Evolutionary conservation across 1,140 invertebrate species (phyloP).

Genomic region (Marisa cornuarietis): DNA sequence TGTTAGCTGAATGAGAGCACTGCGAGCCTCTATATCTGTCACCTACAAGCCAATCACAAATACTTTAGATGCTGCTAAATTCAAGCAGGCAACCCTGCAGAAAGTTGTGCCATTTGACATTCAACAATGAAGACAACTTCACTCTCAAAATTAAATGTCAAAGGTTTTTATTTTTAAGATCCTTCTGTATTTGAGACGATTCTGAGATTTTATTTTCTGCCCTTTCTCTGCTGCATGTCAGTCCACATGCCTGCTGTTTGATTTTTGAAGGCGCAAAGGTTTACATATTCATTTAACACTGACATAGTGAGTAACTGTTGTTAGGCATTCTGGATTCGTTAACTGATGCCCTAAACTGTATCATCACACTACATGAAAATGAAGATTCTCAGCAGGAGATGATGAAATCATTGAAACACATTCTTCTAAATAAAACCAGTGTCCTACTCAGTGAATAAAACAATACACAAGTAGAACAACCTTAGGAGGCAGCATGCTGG

Average conservation of each 20-base stretch:
- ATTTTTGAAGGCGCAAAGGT: no score
- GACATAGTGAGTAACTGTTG: no score
- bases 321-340: no score
- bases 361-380: not conserved
- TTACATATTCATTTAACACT: no score
- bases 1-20: slow-evolving; percentile 82
- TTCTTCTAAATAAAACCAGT: not conserved
- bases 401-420: not conserved
- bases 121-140: no score
- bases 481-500: slow-evolving; percentile 78
- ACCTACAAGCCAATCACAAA: slow-evolving; percentile 68
- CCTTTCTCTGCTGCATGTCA: no score
- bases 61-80: no score
- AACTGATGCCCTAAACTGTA: no score
- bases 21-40: slow-evolving; percentile 79
- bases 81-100: no score
- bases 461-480: slow-evolving; percentile 62
- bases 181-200: not conserved
- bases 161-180: not conserved
- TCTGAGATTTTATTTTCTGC: not conserved
- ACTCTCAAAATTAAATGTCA: not conserved
- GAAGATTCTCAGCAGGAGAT: not conserved
- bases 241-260: no score
- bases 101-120: no score
- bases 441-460: not conserved